Conservation (phyloP, 2,113 vertebrate species). For the Forbesichthys agassizii region DNA sequence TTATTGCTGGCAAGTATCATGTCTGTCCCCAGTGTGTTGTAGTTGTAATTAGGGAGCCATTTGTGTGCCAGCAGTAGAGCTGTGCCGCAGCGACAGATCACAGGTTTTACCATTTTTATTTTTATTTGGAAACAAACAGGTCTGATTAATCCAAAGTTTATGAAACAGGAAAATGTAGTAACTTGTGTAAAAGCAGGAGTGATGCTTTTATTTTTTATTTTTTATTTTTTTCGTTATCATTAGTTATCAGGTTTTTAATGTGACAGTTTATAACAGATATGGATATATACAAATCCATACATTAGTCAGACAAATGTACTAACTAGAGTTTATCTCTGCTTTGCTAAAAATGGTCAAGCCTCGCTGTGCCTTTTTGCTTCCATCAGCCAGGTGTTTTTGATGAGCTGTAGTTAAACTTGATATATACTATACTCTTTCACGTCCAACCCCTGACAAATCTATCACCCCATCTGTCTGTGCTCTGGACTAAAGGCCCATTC, state of each 20-base stretch:
- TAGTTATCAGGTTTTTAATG: not conserved
- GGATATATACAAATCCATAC: constrained; percentile 17
- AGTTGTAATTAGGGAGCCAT: constrained; percentile 52
- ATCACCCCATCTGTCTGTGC: constrained; percentile 62
- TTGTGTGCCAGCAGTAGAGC: constrained; percentile 43
- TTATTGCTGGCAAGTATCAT: constrained; percentile 34
- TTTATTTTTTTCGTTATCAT: constrained; percentile 15
- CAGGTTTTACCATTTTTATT: constrained; percentile 19
- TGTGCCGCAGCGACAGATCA: constrained; percentile 32
- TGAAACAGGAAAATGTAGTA: constrained; percentile 27
- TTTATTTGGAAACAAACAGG: constrained; percentile 30
- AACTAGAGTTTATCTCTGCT: constrained; percentile 31
- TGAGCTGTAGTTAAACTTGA: constrained; percentile 63
- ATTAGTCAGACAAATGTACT: not conserved
- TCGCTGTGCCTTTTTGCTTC: constrained; percentile 38
- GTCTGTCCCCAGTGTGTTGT: constrained; percentile 42
- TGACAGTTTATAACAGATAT: constrained; percentile 19
- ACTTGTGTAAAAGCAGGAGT: constrained; percentile 14
- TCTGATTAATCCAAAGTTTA: constrained; percentile 33
- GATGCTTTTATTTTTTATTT: not conserved
- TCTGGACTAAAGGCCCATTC: constrained; percentile 70
- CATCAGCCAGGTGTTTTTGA: constrained; percentile 54
- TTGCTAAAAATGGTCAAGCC: constrained; percentile 30
- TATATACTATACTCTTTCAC: constrained; percentile 50
- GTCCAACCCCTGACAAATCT: constrained; percentile 69